phyloP scores from a whole-genome alignment of 1,140 invertebrate species.

The Meloidogyne exigua region DNA sequence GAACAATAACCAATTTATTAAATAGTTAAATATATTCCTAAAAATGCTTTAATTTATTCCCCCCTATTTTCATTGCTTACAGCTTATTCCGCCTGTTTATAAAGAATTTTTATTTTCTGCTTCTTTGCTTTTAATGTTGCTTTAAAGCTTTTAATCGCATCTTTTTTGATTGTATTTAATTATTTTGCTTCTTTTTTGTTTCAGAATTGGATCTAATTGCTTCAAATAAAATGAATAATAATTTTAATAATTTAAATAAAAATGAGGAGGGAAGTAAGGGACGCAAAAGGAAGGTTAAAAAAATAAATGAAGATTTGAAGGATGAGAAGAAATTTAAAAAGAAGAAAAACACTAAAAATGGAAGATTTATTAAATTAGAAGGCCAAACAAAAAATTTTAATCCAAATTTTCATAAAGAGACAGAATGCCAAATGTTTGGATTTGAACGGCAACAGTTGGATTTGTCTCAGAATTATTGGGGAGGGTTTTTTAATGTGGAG shows the following conservation, averaged over 20 bases:
- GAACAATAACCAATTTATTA: too few relatives aligned
- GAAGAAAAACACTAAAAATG: not conserved
- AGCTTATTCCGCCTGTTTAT: too few relatives aligned
- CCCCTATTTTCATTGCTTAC: too few relatives aligned
- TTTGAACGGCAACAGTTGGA: not conserved
- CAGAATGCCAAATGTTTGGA: not conserved
- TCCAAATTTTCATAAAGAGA: not conserved
- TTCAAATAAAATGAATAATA: not conserved
- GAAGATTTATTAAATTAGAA: not conserved
- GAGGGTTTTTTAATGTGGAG: not conserved
- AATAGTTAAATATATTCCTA: too few relatives aligned
- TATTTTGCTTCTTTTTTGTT: not conserved
- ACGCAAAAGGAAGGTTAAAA: not conserved
- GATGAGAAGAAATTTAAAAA: not conserved
- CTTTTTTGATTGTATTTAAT: not conserved
- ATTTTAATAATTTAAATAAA: not conserved
- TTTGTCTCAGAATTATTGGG: not conserved
- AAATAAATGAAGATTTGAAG: conserved; percentile 8
- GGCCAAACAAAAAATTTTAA: not conserved
- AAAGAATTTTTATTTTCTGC: too few relatives aligned
- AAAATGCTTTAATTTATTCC: too few relatives aligned
- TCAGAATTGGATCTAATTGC: not conserved
- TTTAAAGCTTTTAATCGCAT: too few relatives aligned
- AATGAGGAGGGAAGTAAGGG: not conserved
- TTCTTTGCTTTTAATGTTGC: too few relatives aligned